A percentile compares a stretch with the other conserved stretches of the same genome.
Conservation (phyloP, 2,797 vertebrate genomes). For the Bradypus variegatus region DNA sequence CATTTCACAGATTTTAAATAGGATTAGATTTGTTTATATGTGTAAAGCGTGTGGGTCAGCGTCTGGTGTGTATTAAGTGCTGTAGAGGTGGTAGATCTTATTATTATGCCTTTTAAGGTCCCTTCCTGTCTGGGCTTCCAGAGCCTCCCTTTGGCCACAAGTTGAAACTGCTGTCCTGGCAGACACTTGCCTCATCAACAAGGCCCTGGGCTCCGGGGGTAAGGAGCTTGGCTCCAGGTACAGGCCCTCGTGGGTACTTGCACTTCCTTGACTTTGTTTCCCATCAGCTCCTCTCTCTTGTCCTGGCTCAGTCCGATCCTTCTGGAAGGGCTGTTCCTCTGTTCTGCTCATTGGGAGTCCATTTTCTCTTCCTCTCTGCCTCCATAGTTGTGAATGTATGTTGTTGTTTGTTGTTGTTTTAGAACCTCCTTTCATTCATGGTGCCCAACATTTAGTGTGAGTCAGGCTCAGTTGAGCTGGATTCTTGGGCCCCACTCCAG, state of each 20-base stretch:
- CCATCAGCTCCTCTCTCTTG: neutral
- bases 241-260: neutral
- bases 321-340: neutral
- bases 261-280: neutral
- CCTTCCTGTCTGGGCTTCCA: neutral
- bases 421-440: neutral
- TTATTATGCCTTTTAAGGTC: neutral
- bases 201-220: neutral
- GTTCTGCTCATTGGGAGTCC: neutral
- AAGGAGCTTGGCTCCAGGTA: neutral
- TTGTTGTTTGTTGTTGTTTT: neutral
- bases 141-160: neutral
- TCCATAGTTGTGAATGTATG: neutral
- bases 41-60: neutral
- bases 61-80: rapidly evolving
- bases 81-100: neutral
- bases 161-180: neutral
- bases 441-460: neutral
- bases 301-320: rapidly evolving
- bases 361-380: neutral
- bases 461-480: neutral
- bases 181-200: neutral
- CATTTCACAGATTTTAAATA: neutral
- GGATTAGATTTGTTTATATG: neutral
- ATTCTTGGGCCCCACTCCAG: neutral